Conservation (phyloP, 2,888 invertebrate genomes). For the Calameuta pallipes region DNA sequence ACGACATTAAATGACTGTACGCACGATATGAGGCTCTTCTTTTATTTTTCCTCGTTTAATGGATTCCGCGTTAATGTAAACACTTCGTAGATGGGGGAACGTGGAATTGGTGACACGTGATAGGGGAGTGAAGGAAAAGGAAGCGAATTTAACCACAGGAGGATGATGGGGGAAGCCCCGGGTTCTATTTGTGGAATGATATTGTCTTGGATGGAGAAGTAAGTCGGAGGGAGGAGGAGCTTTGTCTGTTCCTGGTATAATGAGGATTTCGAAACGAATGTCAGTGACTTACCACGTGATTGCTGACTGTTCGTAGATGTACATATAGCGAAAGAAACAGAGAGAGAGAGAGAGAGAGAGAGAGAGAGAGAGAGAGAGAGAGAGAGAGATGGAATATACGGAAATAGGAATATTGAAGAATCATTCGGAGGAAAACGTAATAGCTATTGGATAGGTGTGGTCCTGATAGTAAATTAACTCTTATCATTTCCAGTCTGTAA, state of each 20-base stretch:
- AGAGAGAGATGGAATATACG: not conserved
- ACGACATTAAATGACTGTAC: not conserved
- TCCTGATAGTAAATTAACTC: not conserved
- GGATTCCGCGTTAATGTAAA: too few relatives aligned
- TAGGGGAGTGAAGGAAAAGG: not conserved
- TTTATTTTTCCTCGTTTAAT: not conserved
- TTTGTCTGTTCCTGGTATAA: conserved; percentile 1
- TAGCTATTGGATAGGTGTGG: not conserved
- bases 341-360: not conserved
- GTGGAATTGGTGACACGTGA: not conserved
- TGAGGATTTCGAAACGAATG: conserved; percentile 16
- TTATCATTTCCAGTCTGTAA: not conserved
- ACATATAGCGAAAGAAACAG: not conserved
- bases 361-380: not conserved
- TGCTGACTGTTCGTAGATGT: conserved; percentile 4
- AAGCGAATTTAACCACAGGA: not conserved
- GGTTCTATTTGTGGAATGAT: not conserved
- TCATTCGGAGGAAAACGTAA: not conserved
- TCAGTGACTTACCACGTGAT: conserved; percentile 20
- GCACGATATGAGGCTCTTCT: not conserved
- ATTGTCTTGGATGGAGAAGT: not conserved
- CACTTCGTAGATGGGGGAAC: not conserved
- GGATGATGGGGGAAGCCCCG: not conserved
- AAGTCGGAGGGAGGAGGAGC: not conserved
- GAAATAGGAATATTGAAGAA: not conserved